Evolutionary conservation across 2,797 vertebrate genomes (phyloP).

Genomic region (Gephyroberyx darwinii): DNA sequence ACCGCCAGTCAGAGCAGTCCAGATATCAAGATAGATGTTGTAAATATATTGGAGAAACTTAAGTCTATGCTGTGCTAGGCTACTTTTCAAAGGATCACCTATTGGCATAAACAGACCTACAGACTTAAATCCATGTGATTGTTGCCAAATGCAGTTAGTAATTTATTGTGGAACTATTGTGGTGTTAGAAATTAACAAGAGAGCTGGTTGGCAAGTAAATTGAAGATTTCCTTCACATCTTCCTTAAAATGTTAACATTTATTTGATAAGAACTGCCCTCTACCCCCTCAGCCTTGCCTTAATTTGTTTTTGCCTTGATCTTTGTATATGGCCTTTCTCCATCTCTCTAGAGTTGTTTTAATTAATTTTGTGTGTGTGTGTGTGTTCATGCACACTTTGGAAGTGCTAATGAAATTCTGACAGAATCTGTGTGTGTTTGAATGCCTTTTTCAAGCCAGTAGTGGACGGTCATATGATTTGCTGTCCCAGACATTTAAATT

Average conservation of each 20-base stretch:
- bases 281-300: not conserved
- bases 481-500: constrained; percentile 13
- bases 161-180: too few relatives aligned
- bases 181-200: not conserved
- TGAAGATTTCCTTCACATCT: not conserved
- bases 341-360: not conserved
- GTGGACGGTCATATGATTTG: constrained; percentile 3
- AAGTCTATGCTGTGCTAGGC: not conserved
- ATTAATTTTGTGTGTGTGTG: not conserved
- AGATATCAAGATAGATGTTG: too few relatives aligned
- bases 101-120: not conserved
- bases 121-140: too few relatives aligned
- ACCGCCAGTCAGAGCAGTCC: too few relatives aligned
- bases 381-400: too few relatives aligned
- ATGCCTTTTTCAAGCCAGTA: not conserved
- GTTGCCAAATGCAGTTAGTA: too few relatives aligned
- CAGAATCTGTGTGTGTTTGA: not conserved
- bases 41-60: too few relatives aligned
- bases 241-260: not conserved
- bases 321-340: not conserved
- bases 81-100: not conserved
- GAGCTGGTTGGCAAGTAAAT: not conserved
- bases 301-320: not conserved
- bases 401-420: too few relatives aligned
- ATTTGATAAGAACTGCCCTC: not conserved